Evolutionary conservation across 2,888 invertebrate genomes (phyloP), one percentile per base, ranked within the genome.

Genomic region (Tenthredo mesomela): DNA sequence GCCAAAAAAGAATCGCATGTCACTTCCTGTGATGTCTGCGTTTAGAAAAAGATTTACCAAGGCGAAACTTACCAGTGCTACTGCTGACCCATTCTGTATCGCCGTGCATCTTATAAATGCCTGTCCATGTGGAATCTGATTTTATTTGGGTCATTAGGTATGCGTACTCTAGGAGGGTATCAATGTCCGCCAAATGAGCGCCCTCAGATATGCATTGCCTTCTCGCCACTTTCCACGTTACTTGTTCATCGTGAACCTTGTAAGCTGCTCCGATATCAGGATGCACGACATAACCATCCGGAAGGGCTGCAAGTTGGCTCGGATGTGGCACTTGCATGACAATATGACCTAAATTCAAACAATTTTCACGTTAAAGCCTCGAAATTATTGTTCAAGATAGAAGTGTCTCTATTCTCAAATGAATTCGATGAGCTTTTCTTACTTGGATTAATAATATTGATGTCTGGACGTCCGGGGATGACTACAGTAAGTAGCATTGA

Each of bases 171-270:
- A 10, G 0, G 2, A 0, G 0, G 5, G 29, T 9, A 47, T 82
- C 82, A 1, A 82, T 70, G n/a, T 2, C n/a, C 33, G 70, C 82
- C 67, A 82, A 70, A 18, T 33, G 67, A 33, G 54, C 82, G 10
- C 70, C 70, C 1, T 50, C 70, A 1, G 1, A 0, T 18, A 25
- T 12, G n/a, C 82, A 82, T 21, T 4, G 29, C 7, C n/a, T 1
- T 67, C 47, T 67, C 12, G 82, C 70, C 33, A 0, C 0, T 65
- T 7, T 12, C 25, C 29, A 33, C 2, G 33, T 47, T 5, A 47
- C 29, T 6, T 0, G 1, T 6, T 18, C 33, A 4, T 21, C 7
- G 47, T n/a, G 10, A 18, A 82, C 1, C 33, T 47, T 82, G 21
- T 47, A 82, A 40, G 82, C 82, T n/a, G 2, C 4, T 12, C 67